These are phyloP conservation scores for Melanostigma gelatinosum DNA, from an alignment of 2,113 vertebrate genomes.

Conservation along the genomic window DNA sequence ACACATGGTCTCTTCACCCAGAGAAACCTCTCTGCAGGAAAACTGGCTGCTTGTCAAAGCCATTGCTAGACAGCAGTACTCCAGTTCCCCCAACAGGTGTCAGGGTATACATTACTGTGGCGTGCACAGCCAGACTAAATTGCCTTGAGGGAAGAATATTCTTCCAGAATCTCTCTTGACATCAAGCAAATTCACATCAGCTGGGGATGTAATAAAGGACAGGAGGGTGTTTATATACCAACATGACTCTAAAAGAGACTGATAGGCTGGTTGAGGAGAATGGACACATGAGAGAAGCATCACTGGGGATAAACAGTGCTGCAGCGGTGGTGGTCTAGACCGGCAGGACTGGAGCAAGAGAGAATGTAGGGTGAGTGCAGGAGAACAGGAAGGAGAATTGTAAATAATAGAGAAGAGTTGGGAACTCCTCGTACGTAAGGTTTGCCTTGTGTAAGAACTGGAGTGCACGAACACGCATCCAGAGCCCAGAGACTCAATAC, in stretches of 20 bases:
- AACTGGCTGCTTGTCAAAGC: constrained; percentile 49
- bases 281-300: constrained; percentile 11
- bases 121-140: constrained; percentile 21
- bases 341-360: constrained; percentile 26
- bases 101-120: constrained; percentile 51
- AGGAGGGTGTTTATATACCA: constrained; percentile 11
- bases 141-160: constrained; percentile 45
- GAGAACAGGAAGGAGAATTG: constrained; percentile 50
- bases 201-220: constrained; percentile 37
- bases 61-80: constrained; percentile 43
- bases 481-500: constrained; percentile 6
- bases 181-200: constrained; percentile 44
- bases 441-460: constrained; percentile 27
- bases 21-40: constrained; percentile 45
- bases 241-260: constrained; percentile 21
- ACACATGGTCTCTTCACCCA: constrained; percentile 53
- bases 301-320: constrained; percentile 18
- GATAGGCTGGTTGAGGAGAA: constrained; percentile 10
- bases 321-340: constrained; percentile 34
- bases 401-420: constrained; percentile 76
- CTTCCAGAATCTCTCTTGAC: constrained; percentile 45
- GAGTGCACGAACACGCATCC: constrained; percentile 32
- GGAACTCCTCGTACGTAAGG: constrained; percentile 59
- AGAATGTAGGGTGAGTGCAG: constrained; percentile 56
- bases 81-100: constrained; percentile 64